Evolutionary conservation across 2,888 invertebrate species (phyloP).

Genomic region (Scaptodrosophila latifasciaeformis): DNA sequence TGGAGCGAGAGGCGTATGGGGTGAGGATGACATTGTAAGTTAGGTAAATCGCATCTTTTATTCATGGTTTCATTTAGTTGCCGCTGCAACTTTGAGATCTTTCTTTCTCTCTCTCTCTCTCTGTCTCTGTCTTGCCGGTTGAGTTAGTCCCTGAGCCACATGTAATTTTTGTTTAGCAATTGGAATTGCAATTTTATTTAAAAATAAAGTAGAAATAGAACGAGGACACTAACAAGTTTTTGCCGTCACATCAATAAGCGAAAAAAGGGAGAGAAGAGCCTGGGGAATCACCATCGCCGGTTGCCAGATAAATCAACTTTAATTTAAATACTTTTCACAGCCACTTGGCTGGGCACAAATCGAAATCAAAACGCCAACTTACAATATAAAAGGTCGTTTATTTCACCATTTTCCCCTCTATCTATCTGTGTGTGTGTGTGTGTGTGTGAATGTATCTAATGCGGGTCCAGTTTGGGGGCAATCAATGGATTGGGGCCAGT

Average conservation of each 20-base stretch:
- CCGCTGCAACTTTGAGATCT: constrained; percentile 2
- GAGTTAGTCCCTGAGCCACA: constrained; percentile 14
- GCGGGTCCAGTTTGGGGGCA: neutral
- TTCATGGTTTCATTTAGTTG: constrained; percentile 45
- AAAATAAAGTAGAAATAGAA: constrained; percentile 10
- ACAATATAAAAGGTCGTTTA: constrained; percentile 31
- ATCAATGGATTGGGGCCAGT: too few species aligned
- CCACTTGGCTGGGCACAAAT: constrained; percentile 11
- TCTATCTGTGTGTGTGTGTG: neutral
- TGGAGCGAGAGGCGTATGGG: too few species aligned
- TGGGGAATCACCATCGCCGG: neutral
- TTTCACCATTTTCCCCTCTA: neutral
- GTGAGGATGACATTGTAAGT: constrained; percentile 32
- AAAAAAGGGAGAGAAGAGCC: neutral
- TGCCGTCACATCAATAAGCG: neutral
- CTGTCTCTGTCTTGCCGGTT: neutral
- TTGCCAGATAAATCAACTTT: constrained; percentile 57
- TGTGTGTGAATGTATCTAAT: neutral
- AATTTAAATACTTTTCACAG: constrained; percentile 48
- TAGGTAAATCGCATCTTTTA: constrained; percentile 42
- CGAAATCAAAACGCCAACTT: constrained; percentile 25
- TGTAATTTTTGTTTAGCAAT: constrained; percentile 50
- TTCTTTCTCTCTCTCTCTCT: neutral
- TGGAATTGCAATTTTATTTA: constrained; percentile 49
- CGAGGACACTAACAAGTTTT: constrained; percentile 3